A percentile compares a stretch with the other conserved stretches of the same genome.
phyloP scores from a whole-genome alignment of 2,113 vertebrate genomes.

The Amazona guildingii region DNA sequence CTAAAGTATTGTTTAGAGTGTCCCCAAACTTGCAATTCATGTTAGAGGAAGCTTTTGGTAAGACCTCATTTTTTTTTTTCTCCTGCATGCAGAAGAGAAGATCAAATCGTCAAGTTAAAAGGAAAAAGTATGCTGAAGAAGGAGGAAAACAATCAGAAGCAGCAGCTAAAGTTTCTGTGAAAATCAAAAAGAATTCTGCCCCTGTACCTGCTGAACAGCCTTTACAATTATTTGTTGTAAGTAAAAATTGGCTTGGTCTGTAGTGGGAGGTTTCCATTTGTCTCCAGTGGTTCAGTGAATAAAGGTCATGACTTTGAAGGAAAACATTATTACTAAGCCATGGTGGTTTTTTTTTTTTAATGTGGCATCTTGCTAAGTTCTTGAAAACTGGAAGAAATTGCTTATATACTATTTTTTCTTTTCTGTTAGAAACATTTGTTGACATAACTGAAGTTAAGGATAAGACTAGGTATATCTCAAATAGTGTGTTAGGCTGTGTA shows the following conservation, averaged over 20 bases:
- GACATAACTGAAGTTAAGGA: neutral
- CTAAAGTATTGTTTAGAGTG: neutral
- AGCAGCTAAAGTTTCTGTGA: conserved; percentile 82
- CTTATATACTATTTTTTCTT: neutral
- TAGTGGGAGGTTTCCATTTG: neutral
- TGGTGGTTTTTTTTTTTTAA: neutral
- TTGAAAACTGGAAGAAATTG: neutral
- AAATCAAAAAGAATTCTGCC: conserved; percentile 86
- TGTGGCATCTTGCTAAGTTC: neutral
- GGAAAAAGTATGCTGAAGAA: conserved; percentile 94
- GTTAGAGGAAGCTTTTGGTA: neutral
- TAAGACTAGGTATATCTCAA: neutral
- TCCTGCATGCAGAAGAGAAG: conserved; percentile 86
- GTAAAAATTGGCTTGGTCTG: conserved; percentile 28
- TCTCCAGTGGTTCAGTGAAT: neutral
- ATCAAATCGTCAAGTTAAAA: conserved; percentile 97
- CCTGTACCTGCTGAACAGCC: conserved; percentile 81
- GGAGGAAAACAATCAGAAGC: conserved; percentile 90
- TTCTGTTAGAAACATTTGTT: neutral
- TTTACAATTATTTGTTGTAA: conserved; percentile 94
- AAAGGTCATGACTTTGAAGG: neutral
- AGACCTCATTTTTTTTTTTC: neutral
- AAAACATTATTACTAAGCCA: neutral
- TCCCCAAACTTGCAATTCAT: neutral
- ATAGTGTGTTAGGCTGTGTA: neutral